A percentile compares a stretch with the other conserved stretches of the same genome.
Conservation (phyloP, 2,888 invertebrate genomes). For the Gnatocerus cornutus region DNA sequence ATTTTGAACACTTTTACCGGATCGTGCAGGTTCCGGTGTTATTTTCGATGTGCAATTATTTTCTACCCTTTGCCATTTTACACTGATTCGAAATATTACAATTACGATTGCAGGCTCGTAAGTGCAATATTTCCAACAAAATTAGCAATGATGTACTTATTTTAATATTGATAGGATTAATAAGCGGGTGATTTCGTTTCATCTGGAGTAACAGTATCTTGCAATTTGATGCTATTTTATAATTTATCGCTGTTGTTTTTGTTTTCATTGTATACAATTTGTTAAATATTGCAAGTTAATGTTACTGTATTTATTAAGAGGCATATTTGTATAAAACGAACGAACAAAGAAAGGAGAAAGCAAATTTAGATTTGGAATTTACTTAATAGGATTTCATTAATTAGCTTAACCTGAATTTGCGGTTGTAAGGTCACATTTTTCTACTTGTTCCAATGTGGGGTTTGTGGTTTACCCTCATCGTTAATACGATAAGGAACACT, state of each 20-base stretch:
- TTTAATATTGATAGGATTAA: conserved; percentile 40
- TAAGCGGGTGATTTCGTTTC: conserved; percentile 35
- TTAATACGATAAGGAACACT: conserved; percentile 45
- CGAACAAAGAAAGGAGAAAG: conserved; percentile 53
- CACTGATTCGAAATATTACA: conserved; percentile 28
- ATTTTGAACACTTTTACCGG: conserved; percentile 38
- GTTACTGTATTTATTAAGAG: conserved; percentile 55
- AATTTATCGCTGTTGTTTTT: conserved; percentile 58
- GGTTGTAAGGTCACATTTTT: conserved; percentile 43
- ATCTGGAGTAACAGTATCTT: conserved; percentile 56
- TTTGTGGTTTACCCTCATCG: conserved; percentile 64
- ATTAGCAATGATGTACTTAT: conserved; percentile 42
- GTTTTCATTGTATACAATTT: conserved; percentile 53
- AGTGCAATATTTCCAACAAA: conserved; percentile 26
- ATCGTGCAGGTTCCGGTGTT: conserved; percentile 29
- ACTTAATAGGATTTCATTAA: conserved; percentile 47
- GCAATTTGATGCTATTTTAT: conserved; percentile 55
- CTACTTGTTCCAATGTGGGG: conserved; percentile 53
- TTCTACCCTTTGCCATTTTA: conserved; percentile 44
- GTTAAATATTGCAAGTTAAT: conserved; percentile 63
- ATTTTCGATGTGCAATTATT: conserved; percentile 47
- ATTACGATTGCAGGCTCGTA: conserved; percentile 33
- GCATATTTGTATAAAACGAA: conserved; percentile 66
- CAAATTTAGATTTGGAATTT: conserved; percentile 53
- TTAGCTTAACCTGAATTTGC: conserved; percentile 49